These are phyloP conservation scores for Macrophya alboannulata DNA, from an alignment of 2,888 invertebrate species.

Conservation along the genomic window DNA sequence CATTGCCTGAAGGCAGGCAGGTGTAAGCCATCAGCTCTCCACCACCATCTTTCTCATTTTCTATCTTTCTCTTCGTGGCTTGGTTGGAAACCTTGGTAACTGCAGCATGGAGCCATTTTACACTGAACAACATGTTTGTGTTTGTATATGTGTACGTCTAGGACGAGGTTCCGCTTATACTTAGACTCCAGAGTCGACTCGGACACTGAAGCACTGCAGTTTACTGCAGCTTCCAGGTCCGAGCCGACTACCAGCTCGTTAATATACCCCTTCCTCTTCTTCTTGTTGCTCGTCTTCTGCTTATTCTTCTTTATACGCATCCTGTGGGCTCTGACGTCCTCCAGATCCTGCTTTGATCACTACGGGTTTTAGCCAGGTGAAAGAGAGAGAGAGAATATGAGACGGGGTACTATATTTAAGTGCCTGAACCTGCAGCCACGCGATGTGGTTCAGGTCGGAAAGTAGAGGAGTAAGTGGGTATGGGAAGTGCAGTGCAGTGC, in stretches of 20 bases:
- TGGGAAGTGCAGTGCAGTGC: background rate
- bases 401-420: background rate
- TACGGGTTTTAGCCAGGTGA: slow-evolving; percentile 36
- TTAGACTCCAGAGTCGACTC: slow-evolving; percentile 19
- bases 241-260: slow-evolving; percentile 43
- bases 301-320: background rate
- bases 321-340: slow-evolving; percentile 19
- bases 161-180: slow-evolving; percentile 23
- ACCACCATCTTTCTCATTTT: slow-evolving; percentile 46
- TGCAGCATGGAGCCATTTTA: background rate
- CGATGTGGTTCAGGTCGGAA: slow-evolving; percentile 11
- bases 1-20: slow-evolving; percentile 56
- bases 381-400: background rate
- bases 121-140: background rate
- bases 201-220: slow-evolving; percentile 28
- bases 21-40: slow-evolving; percentile 55
- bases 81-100: slow-evolving; percentile 2
- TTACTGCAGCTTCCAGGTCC: slow-evolving; percentile 47
- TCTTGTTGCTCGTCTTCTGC: background rate
- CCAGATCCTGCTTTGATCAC: slow-evolving; percentile 19
- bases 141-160: background rate
- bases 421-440: slow-evolving; percentile 16
- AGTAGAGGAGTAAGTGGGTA: background rate
- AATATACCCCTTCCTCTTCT: slow-evolving; percentile 32
- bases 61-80: slow-evolving; percentile 11